These are phyloP conservation scores for Corythaeola cristata DNA, from an alignment of 2,113 vertebrate species.

Conservation along the genomic window DNA sequence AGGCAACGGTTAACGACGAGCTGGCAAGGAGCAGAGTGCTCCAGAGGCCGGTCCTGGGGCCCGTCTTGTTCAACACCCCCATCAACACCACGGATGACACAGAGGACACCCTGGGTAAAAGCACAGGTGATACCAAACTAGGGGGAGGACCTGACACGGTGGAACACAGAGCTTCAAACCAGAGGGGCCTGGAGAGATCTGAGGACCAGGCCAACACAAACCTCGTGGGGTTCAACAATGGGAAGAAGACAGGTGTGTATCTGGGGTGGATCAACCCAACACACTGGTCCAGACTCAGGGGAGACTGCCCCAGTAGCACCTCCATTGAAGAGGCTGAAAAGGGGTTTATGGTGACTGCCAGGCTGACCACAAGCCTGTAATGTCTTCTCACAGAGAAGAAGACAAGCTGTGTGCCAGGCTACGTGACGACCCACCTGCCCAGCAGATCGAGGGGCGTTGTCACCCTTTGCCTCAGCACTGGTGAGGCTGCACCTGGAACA, in stretches of 20 bases:
- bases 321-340: neutral
- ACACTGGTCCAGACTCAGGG: neutral
- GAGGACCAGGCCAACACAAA: neutral
- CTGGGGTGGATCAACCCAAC: neutral
- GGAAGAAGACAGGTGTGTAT: neutral
- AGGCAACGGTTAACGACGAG: neutral
- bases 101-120: neutral
- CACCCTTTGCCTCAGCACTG: neutral
- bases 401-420: neutral
- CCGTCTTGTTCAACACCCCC: neutral
- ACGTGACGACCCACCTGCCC: neutral
- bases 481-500: neutral
- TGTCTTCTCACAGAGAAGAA: rapidly evolving
- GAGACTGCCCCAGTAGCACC: neutral
- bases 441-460: neutral
- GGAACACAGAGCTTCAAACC: neutral
- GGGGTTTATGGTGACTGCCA: neutral
- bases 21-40: neutral
- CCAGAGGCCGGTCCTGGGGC: neutral
- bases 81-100: neutral
- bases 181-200: neutral
- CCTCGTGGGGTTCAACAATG: neutral
- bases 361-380: rapidly evolving
- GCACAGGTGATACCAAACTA: neutral
- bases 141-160: neutral